A percentile compares a stretch with the other conserved stretches of the same genome.
Conservation (phyloP, 2,113 vertebrate species). For the Pholis gunnellus region DNA sequence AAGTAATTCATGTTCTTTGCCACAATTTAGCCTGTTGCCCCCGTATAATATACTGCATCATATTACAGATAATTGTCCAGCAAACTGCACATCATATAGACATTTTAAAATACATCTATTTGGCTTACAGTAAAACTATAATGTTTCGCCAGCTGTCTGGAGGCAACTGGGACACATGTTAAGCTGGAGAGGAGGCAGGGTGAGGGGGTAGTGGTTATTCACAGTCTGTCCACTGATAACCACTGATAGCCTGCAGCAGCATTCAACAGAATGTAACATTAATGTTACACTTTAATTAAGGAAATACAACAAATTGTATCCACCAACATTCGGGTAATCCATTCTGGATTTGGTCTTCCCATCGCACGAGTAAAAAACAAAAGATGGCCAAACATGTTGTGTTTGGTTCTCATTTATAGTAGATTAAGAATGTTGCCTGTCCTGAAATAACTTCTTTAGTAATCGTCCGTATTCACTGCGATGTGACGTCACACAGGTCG, state of each 20-base stretch:
- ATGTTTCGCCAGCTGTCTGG: background rate
- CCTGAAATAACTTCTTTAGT: background rate
- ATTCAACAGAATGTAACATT: background rate
- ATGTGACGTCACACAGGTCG: background rate
- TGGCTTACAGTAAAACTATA: background rate
- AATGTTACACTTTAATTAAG: background rate
- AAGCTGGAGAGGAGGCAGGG: background rate
- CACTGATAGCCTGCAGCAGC: background rate
- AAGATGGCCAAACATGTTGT: background rate
- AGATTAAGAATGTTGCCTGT: background rate
- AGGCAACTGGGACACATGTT: conserved; percentile 19
- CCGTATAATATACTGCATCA: conserved; percentile 16
- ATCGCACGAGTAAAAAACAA: background rate
- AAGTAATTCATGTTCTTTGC: conserved; percentile 51
- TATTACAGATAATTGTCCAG: conserved; percentile 9
- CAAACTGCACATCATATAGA: conserved; percentile 19
- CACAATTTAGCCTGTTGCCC: conserved; percentile 33
- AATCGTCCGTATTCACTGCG: background rate
- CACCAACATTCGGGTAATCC: background rate
- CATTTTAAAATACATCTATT: conserved; percentile 22
- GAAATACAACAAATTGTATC: background rate
- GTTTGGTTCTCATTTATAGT: background rate
- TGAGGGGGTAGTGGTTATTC: background rate
- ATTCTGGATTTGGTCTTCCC: background rate
- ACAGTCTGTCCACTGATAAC: background rate